Evolutionary conservation across 2,113 vertebrate genomes (phyloP).

Genomic region (cattle (Bos taurus)): ARS-UCD2.0 NC_037338.1:79032001-79032500

Average conservation of each 20-base stretch:
- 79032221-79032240: neutral
- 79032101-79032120: neutral
- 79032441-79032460: too few species aligned
- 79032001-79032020: neutral
- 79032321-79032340: neutral
- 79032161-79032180: neutral
- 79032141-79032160: neutral
- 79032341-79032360: neutral
- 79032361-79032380: neutral
- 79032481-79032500: too few species aligned
- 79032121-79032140: neutral
- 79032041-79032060: neutral
- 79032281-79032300: rapidly evolving
- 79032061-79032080: neutral
- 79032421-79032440: too few species aligned
- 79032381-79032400: too few species aligned
- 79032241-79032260: neutral
- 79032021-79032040: neutral
- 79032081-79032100: neutral
- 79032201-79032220: neutral
- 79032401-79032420: too few species aligned
- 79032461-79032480: too few species aligned
- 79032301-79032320: neutral
- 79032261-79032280: neutral
- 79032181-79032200: neutral